These are phyloP conservation scores for Kradibia gibbosae DNA, from an alignment of 1,140 invertebrate genomes.

Conservation along the genomic window DNA sequence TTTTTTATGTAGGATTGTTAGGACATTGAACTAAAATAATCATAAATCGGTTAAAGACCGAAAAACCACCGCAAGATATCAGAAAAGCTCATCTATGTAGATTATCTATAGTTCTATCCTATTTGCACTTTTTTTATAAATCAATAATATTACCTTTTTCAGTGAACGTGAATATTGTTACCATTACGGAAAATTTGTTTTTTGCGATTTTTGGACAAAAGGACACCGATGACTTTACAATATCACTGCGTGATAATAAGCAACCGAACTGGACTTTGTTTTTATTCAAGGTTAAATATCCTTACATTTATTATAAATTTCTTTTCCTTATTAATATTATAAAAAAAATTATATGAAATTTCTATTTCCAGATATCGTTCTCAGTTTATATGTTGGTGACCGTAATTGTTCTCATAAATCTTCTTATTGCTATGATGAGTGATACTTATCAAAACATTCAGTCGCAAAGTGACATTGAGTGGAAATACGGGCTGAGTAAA, in stretches of 20 bases:
- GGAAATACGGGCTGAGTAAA: conserved; percentile 99
- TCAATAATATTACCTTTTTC: conserved; percentile 72
- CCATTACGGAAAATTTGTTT: conserved; percentile 97
- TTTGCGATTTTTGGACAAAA: conserved; percentile 99
- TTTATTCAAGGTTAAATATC: conserved; percentile 80
- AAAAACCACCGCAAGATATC: conserved; percentile 34
- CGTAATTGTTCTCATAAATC: conserved; percentile 97
- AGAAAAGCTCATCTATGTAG: conserved; percentile 34
- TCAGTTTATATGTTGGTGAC: conserved; percentile 95
- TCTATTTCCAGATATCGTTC: conserved; percentile 64
- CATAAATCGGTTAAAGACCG: conserved; percentile 30
- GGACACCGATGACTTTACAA: conserved; percentile 84
- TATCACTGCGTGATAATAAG: conserved; percentile 62
- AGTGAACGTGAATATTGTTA: conserved; percentile 89
- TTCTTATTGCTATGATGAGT: conserved; percentile 99
- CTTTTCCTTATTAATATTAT: neutral
- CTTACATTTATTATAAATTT: neutral
- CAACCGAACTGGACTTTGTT: conserved; percentile 85
- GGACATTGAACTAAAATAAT: conserved; percentile 1
- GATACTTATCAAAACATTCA: conserved; percentile 99
- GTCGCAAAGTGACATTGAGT: conserved; percentile 99
- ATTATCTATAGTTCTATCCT: conserved; percentile 22
- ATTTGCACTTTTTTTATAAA: neutral
- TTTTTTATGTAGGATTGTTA: conserved; percentile 28
- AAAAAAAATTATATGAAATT: neutral